Percentiles rank a stretch among this genome's conserved stretches.
These are phyloP conservation scores for Strigamia transsilvanica DNA, from an alignment of 2,888 invertebrate species.

Conservation along the genomic window DNA sequence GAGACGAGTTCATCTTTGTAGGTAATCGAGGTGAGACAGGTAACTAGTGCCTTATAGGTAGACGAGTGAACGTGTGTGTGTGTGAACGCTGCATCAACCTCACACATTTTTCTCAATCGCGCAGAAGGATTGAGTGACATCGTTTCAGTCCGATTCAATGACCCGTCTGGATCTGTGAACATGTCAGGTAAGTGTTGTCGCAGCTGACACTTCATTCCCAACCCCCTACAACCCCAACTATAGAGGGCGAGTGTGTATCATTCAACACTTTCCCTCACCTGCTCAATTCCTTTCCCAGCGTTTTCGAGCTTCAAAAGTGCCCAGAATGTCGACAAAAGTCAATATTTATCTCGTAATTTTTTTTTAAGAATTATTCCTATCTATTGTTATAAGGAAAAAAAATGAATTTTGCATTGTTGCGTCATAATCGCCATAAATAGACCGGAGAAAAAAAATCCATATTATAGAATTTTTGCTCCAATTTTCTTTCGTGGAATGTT, in stretches of 20 bases:
- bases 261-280: not conserved
- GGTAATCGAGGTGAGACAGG: not conserved
- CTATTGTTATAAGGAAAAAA: too few species aligned
- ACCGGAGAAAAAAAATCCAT: not conserved
- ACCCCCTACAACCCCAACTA: not conserved
- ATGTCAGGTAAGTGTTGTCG: slow-evolving; percentile 18
- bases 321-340: too few species aligned
- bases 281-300: not conserved
- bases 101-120: not conserved
- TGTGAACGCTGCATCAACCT: slow-evolving; percentile 7
- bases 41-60: slow-evolving; percentile 18
- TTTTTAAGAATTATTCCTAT: too few species aligned
- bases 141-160: not conserved
- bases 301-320: too few species aligned
- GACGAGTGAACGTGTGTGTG: slow-evolving; percentile 27
- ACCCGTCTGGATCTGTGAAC: not conserved
- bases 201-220: not conserved
- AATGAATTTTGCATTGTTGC: too few species aligned
- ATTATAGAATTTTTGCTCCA: not conserved
- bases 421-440: not conserved
- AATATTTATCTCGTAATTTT: too few species aligned
- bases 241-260: not conserved
- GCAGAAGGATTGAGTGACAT: not conserved
- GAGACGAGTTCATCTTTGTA: slow-evolving; percentile 22
- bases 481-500: slow-evolving; percentile 26